Conservation (phyloP, 2,888 invertebrate genomes). For the Eupithecia subfuscata region DNA sequence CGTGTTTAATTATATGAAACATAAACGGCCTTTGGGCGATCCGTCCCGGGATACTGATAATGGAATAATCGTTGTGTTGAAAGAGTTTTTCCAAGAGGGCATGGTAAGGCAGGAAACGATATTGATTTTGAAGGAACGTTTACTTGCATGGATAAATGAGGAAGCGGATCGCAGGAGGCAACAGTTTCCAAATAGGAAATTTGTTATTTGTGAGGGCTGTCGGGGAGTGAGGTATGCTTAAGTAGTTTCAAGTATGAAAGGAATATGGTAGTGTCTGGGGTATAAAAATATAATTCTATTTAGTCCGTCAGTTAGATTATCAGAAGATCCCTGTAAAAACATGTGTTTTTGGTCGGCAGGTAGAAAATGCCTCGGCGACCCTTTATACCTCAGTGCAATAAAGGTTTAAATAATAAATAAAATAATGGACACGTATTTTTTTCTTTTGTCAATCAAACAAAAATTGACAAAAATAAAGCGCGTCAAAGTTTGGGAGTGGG, state of each 20-base stretch:
- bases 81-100: constrained; percentile 78
- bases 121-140: constrained; percentile 61
- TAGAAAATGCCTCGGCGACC: too few relatives aligned
- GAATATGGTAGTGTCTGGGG: background rate
- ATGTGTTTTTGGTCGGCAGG: too few relatives aligned
- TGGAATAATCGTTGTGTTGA: constrained; percentile 67
- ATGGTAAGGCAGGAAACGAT: constrained; percentile 68
- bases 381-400: too few relatives aligned
- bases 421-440: too few relatives aligned
- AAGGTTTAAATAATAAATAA: too few relatives aligned
- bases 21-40: constrained; percentile 69
- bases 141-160: constrained; percentile 62
- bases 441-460: too few relatives aligned
- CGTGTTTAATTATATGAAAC: constrained; percentile 75
- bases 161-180: constrained; percentile 59
- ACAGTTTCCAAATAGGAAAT: constrained; percentile 61
- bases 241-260: constrained; percentile 17
- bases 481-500: too few relatives aligned
- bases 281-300: too few relatives aligned
- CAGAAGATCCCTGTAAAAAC: too few relatives aligned
- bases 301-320: too few relatives aligned
- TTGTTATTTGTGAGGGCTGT: constrained; percentile 65
- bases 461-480: too few relatives aligned
- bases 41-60: constrained; percentile 62
- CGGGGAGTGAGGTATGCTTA: constrained; percentile 65